Conservation (phyloP, 2,888 invertebrate genomes). For the Schizaphis graminum region DNA sequence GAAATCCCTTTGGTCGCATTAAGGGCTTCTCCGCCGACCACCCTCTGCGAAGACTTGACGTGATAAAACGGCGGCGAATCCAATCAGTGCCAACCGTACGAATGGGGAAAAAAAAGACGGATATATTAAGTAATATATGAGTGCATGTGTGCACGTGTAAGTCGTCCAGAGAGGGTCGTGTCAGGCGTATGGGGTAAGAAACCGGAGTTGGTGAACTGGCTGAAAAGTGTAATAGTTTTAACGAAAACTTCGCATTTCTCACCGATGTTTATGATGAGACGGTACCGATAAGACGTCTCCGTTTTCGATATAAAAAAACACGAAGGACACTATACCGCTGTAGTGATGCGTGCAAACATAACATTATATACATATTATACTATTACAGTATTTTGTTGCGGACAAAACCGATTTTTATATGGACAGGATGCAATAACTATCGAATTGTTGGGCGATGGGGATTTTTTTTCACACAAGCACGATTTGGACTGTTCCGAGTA, state of each 20-base stretch:
- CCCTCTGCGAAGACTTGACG: not conserved
- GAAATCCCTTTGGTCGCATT: conserved; percentile 37
- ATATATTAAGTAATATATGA: not conserved
- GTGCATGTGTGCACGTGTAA: not conserved
- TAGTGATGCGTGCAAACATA: not conserved
- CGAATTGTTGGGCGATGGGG: not conserved
- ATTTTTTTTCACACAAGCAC: not conserved
- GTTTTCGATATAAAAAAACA: not conserved
- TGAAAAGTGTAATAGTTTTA: not conserved
- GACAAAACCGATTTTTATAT: not conserved
- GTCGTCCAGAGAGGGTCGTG: not conserved
- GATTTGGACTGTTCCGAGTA: not conserved
- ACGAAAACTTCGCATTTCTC: not conserved
- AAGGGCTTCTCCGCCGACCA: not conserved
- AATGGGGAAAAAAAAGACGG: not conserved
- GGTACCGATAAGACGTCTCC: not conserved
- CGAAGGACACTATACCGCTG: not conserved
- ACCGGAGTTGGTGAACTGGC: not conserved
- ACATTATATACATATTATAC: not conserved
- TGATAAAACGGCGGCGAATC: not conserved
- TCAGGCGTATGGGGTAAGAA: not conserved
- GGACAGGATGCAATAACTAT: not conserved
- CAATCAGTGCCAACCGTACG: conserved; percentile 1
- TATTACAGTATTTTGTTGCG: not conserved
- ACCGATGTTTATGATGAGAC: not conserved